A percentile compares a stretch with the other conserved stretches of the same genome.
phyloP scores from a whole-genome alignment of 2,797 vertebrate genomes.

The Paratrypauchen microcephalus region DNA sequence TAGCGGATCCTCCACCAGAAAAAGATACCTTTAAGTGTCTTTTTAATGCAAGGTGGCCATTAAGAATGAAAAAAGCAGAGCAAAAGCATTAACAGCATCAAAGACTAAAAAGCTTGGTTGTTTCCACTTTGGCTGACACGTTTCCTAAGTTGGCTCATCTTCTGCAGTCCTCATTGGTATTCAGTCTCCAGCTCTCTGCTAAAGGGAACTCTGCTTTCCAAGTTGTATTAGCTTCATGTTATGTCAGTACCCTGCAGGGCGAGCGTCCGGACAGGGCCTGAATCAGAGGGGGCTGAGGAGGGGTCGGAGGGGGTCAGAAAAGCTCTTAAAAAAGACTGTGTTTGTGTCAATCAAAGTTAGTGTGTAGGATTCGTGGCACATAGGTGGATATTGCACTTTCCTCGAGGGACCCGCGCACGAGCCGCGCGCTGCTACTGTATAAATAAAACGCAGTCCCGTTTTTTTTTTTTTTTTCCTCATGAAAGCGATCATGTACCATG shows the following conservation, averaged over 20 bases:
- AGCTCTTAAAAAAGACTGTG: neutral
- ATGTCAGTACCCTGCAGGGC: neutral
- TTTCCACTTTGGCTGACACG: constrained; percentile 11
- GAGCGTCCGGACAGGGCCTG: neutral
- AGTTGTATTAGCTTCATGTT: neutral
- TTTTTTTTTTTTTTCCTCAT: too few relatives aligned
- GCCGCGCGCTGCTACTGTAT: too few relatives aligned
- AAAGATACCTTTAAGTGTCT: neutral
- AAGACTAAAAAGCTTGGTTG: constrained; percentile 1
- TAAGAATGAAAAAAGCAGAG: neutral
- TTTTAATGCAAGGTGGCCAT: neutral
- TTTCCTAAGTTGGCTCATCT: neutral
- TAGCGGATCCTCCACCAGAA: too few relatives aligned
- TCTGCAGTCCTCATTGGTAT: neutral
- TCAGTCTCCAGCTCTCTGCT: constrained; percentile 4
- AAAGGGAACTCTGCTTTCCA: neutral
- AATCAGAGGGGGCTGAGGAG: too few relatives aligned
- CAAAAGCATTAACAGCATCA: neutral
- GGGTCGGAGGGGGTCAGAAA: too few relatives aligned
- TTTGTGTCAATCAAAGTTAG: neutral
- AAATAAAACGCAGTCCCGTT: too few relatives aligned
- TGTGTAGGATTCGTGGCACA: too few relatives aligned
- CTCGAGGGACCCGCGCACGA: too few relatives aligned
- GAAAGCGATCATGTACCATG: too few relatives aligned
- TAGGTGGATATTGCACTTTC: too few relatives aligned